A percentile compares a stretch with the other conserved stretches of the same genome.
These are phyloP conservation scores for Probosciger aterrimus DNA, from an alignment of 2,113 vertebrate species.

Conservation along the genomic window DNA sequence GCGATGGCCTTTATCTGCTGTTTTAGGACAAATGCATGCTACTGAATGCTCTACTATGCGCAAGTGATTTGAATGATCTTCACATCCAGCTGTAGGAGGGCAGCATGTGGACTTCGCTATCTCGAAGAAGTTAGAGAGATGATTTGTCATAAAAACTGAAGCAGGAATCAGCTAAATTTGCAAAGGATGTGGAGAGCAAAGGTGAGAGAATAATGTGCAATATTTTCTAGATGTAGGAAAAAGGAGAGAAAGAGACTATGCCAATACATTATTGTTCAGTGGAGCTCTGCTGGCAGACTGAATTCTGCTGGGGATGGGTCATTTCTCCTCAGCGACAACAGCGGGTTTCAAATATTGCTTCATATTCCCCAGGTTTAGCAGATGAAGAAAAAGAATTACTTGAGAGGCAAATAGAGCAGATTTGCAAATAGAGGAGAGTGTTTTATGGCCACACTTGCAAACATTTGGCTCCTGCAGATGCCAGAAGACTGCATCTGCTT, in stretches of 20 bases:
- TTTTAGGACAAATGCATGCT: neutral
- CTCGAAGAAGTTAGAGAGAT: neutral
- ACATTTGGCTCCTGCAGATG: constrained; percentile 22
- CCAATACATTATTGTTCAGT: neutral
- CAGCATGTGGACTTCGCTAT: neutral
- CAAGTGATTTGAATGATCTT: neutral
- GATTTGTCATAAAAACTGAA: neutral
- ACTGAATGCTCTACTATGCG: neutral
- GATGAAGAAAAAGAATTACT: constrained; percentile 26
- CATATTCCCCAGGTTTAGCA: constrained; percentile 32
- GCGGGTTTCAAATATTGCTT: constrained; percentile 21
- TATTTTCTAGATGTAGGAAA: neutral
- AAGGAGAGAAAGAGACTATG: neutral
- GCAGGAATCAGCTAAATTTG: neutral
- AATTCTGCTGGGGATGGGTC: constrained; percentile 3
- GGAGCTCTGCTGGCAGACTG: neutral
- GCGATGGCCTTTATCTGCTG: neutral
- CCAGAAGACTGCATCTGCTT: constrained; percentile 41
- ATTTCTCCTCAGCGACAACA: constrained; percentile 1
- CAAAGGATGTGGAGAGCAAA: neutral
- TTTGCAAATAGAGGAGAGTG: constrained; percentile 45
- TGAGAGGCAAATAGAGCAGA: constrained; percentile 23
- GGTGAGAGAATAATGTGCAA: neutral
- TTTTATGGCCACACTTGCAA: constrained; percentile 35
- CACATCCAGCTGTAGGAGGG: neutral